Percentiles rank a stretch among this genome's conserved stretches.
Evolutionary conservation across 2,113 vertebrate genomes (phyloP).

Genomic region (Eulacestoma nigropectus): DNA sequence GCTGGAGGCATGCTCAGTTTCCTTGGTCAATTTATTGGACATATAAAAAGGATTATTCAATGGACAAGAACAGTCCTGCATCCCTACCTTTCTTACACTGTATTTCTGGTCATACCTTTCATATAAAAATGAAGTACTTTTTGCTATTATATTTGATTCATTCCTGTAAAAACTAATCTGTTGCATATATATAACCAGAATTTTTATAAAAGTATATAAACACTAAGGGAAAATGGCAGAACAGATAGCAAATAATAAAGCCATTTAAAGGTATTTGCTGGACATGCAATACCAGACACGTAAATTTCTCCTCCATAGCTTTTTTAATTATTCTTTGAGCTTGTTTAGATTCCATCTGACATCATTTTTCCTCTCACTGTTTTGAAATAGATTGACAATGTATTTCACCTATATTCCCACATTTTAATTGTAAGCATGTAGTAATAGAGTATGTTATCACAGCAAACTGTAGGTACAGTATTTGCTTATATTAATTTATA

Average conservation of each 20-base stretch:
- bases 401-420: background rate
- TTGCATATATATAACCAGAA: constrained; percentile 7
- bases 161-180: constrained; percentile 3
- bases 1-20: constrained; percentile 12
- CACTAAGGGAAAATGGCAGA: constrained; percentile 5
- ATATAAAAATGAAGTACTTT: constrained; percentile 36
- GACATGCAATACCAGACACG: background rate
- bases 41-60: constrained; percentile 17
- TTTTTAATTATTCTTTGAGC: background rate
- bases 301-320: background rate
- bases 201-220: constrained; percentile 42
- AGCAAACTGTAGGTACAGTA: background rate
- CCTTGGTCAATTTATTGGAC: constrained; percentile 31
- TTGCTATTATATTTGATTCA: constrained; percentile 18
- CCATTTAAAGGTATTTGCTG: background rate
- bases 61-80: background rate
- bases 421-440: background rate
- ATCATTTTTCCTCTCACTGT: background rate
- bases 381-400: background rate
- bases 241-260: constrained; percentile 6
- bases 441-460: background rate
- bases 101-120: constrained; percentile 22
- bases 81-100: constrained; percentile 11
- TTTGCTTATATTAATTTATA: background rate
- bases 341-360: background rate